Conservation (phyloP, 2,113 vertebrate genomes). For the Semnopithecus entellus region DNA sequence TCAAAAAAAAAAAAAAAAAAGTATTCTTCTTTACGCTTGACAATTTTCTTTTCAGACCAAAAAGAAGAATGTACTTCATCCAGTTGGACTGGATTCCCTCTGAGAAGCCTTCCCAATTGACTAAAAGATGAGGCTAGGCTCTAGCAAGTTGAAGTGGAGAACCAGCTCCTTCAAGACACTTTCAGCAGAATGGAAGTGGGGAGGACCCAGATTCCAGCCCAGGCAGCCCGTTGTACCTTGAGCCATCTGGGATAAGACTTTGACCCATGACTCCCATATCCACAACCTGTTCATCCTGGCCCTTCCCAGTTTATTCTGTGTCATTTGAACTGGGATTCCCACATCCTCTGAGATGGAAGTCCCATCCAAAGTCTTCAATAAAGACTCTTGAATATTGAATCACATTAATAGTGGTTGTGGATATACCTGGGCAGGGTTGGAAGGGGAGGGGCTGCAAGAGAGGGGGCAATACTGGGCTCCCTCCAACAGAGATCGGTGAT, state of each 20-base stretch:
- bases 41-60: constrained; percentile 33
- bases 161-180: background rate
- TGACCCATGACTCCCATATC: background rate
- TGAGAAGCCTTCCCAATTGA: background rate
- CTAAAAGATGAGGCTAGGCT: background rate
- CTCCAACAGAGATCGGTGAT: background rate
- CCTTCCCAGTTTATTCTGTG: background rate
- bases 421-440: background rate
- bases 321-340: background rate
- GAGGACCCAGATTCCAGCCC: background rate
- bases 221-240: rapidly evolving
- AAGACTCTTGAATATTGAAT: constrained; percentile 32
- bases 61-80: background rate
- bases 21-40: background rate
- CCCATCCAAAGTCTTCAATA: constrained; percentile 44
- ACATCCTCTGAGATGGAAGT: background rate
- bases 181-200: background rate
- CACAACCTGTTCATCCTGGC: background rate
- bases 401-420: background rate
- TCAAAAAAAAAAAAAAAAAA: no score
- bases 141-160: background rate
- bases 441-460: background rate
- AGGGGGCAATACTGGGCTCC: background rate
- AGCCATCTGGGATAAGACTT: background rate
- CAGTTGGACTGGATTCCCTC: background rate